phyloP scores from a whole-genome alignment of 2,888 invertebrate species.

The Conomelus anceps region DNA sequence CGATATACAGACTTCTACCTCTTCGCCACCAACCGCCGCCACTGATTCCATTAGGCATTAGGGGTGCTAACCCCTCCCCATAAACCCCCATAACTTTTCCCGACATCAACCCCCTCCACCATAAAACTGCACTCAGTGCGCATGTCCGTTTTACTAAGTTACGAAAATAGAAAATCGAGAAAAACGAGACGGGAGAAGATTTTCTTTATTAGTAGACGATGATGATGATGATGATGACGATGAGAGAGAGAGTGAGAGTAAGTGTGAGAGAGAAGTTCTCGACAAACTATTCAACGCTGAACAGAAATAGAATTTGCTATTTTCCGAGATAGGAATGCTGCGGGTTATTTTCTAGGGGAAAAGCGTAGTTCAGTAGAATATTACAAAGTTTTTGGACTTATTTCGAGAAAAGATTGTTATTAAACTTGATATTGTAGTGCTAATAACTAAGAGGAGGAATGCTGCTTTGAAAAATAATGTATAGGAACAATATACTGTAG shows the following conservation, averaged over 20 bases:
- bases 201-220: neutral
- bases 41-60: neutral
- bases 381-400: neutral
- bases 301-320: neutral
- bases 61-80: neutral
- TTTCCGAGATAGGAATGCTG: neutral
- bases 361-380: neutral
- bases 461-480: too few relatives aligned
- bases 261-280: neutral
- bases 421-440: too few relatives aligned
- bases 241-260: neutral
- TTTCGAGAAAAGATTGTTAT: neutral
- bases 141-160: neutral
- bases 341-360: too few relatives aligned
- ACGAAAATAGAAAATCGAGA: neutral
- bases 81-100: neutral
- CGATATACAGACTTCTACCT: neutral
- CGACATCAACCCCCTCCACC: neutral
- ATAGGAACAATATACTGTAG: too few relatives aligned
- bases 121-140: neutral
- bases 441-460: too few relatives aligned
- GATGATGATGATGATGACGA: neutral
- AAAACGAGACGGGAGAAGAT: neutral
- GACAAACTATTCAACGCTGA: too few relatives aligned
- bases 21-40: neutral